Conservation (phyloP, 2,797 vertebrate species). For the Avahi laniger region DNA sequence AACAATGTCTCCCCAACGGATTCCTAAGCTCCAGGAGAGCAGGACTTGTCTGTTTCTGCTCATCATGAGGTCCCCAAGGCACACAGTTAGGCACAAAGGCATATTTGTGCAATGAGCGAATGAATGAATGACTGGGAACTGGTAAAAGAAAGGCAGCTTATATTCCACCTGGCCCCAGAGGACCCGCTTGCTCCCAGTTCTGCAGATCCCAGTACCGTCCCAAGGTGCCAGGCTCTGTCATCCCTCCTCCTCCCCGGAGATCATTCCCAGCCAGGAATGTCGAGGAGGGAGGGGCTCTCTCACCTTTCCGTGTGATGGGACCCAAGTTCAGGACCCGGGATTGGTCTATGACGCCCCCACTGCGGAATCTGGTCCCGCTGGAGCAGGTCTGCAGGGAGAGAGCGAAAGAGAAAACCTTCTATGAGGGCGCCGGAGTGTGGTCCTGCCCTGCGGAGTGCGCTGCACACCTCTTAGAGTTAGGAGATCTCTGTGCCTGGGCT, state of each 20-base stretch:
- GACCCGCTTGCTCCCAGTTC: not conserved
- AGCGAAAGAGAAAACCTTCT: not conserved
- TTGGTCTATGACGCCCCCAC: constrained; percentile 42
- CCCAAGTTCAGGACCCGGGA: constrained; percentile 66
- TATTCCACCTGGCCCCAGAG: not conserved
- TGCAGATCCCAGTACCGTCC: not conserved
- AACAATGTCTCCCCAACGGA: not conserved
- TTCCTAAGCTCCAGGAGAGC: not conserved
- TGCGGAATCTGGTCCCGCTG: constrained; percentile 4
- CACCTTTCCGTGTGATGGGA: constrained; percentile 66
- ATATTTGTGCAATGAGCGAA: not conserved
- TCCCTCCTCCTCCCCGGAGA: not conserved
- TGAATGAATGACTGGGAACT: not conserved
- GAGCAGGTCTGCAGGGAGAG: constrained; percentile 63
- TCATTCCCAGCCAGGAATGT: not conserved
- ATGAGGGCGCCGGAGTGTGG: not conserved
- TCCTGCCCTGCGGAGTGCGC: too few species aligned
- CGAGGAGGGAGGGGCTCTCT: not conserved
- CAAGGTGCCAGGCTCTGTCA: not conserved
- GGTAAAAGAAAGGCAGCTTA: not conserved
- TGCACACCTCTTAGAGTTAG: not conserved
- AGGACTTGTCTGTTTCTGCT: not conserved
- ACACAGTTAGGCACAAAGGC: not conserved
- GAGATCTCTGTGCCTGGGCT: not conserved
- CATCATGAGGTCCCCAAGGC: not conserved